Base-by-base conservation (phyloP, 1,140 invertebrate species). In the Bombyx mandarina region DNA sequence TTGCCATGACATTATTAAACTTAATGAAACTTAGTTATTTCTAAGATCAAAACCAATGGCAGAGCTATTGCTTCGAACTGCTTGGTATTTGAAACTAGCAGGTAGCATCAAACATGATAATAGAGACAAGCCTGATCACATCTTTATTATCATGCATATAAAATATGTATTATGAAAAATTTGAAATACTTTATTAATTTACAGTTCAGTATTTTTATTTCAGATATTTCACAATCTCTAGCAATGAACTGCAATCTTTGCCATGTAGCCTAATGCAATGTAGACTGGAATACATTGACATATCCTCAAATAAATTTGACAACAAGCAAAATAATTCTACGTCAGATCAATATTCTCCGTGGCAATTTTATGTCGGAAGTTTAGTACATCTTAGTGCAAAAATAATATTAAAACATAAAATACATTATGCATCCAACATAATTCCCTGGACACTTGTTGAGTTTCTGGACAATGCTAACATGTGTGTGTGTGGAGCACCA, bases 401-500 rank as follows among this genome's bases (percentile, higher is more conserved):
- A 71, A 61, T 71, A 22, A 75, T 88, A 22, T 57, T 88, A 43
- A 83, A 74, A 63, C 55, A 86, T 49, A 86, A 89, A 55, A 69
- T 90, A 43, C 75, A 74, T 35, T 93, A 92, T 77, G 83, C 89
- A 62, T 74, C 88, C n/a, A 89, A 89, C 58, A 84, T 86, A 22
- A 89, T 93, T 67, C 92, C 92, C 8, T 66, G 72, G 57, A 92
- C 89, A 43, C 70, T 93, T 44, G 89, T 92, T 1, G 72, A 89
- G 46, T 91, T 89, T 74, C 79, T 93, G 58, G 90, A 93, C 65
- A 77, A 89, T 63, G 90, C 91, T 4, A 88, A 89, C 61, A 91
- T 89, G 74, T 93, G 91, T 71, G 60, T 90, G 2, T 93, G 92
- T 74, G 91, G 91, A 10, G 82, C 73, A 59, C 82, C 91, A 47